Evolutionary conservation across 2,113 vertebrate species (phyloP), one percentile per base, ranked within the genome.

Genomic region (Dissostichus mawsoni): DNA sequence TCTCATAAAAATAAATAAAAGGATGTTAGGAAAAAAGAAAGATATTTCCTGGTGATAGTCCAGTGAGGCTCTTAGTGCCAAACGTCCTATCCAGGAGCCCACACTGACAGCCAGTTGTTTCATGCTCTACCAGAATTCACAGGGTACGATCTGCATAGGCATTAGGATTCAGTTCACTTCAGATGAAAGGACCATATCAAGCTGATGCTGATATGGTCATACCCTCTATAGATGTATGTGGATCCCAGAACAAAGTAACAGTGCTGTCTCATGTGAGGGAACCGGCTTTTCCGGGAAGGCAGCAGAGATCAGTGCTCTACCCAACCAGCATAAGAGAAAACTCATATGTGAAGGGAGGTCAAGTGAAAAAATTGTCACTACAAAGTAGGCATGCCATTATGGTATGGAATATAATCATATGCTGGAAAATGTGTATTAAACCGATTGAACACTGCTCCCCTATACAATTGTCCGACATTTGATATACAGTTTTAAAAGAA

Each of bases 1-100:
- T 83, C 63, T 69, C 41, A 53, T 66, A 52, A 77, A 68, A 84
- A 72, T 66, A 57, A 69, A 80, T 87, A 8, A 57, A 80, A 81
- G 44, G 13, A 71, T 66, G 25, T n/a, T 9, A 14, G 58, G 23
- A 66, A 51, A 63, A 18, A 48, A 11, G 10, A 58, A 25, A 71
- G 67, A 55, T 52, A 14, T 20, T 45, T 70, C 52, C 10, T 33
- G 8, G 23, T 70, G 47, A 62, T 11, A 48, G 50, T 67, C 53
- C 70, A 77, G 33, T 25, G 51, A 76, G 59, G 64, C 67, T 76
- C 64, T 68, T 3, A 9, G n/a, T 74, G 78, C 76, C 75, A 81
- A 71, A 80, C 41, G 66, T 56, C 64, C 68, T 17, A 41, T 61
- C 50, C 75, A 29, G 44, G 33, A 14, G 33, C 5, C 0, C 20